A percentile compares a stretch with the other conserved stretches of the same genome.
These are phyloP conservation scores for Drymodes brunneopygia DNA, from an alignment of 2,113 vertebrate species.

Conservation along the genomic window DNA sequence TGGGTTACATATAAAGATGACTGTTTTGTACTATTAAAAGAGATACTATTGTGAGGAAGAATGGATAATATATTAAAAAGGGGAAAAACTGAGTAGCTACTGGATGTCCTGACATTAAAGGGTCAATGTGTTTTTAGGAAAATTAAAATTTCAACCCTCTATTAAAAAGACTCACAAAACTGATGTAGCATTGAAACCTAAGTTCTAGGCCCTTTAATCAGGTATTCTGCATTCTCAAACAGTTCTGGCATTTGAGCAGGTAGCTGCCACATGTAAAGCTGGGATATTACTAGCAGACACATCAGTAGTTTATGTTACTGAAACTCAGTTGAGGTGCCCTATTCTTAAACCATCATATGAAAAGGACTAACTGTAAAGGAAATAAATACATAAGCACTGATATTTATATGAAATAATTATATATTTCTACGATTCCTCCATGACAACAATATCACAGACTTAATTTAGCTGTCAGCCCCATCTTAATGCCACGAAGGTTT, in stretches of 20 bases:
- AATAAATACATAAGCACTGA: neutral
- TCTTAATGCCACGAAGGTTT: neutral
- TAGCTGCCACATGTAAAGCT: neutral
- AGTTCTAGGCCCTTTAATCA: neutral
- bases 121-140: neutral
- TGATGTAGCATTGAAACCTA: neutral
- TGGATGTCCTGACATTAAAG: neutral
- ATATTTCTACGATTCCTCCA: neutral
- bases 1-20: neutral
- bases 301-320: neutral
- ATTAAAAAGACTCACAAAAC: neutral
- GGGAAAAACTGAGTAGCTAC: neutral
- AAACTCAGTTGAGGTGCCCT: neutral
- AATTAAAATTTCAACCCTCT: neutral
- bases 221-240: neutral
- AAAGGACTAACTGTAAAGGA: neutral
- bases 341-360: neutral
- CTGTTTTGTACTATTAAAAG: neutral
- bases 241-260: neutral
- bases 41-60: neutral
- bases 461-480: neutral
- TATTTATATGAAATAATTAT: neutral
- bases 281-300: neutral
- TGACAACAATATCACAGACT: neutral
- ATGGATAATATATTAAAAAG: neutral